A percentile compares a stretch with the other conserved stretches of the same genome.
phyloP scores from a whole-genome alignment of 2,797 vertebrate species.

The Muraenolepis orangiensis region DNA sequence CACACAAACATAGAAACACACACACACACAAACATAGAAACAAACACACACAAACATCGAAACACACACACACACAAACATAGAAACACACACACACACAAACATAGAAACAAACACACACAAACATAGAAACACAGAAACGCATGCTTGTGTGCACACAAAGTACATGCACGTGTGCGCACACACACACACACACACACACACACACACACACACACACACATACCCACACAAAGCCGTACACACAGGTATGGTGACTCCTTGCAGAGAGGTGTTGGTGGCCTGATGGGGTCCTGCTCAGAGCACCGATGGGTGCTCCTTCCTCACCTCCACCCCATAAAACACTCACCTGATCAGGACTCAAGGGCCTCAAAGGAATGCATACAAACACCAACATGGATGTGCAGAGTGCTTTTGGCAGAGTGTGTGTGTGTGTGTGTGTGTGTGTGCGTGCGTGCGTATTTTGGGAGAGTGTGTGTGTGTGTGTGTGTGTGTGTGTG shows the following conservation, averaged over 20 bases:
- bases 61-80: conserved; percentile 3
- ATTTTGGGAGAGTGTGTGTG: no score
- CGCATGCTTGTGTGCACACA: no score
- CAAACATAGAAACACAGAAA: neutral
- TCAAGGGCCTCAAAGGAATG: conserved; percentile 44
- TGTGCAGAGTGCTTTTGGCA: neutral
- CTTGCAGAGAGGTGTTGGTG: conserved; percentile 50
- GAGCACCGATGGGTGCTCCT: conserved; percentile 47
- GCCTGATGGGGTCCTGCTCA: conserved; percentile 45
- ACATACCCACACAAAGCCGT: neutral
- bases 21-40: neutral
- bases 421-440: neutral
- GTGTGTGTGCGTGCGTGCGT: neutral
- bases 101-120: no score
- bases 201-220: neutral
- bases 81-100: conserved; percentile 30
- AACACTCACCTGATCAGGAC: conserved; percentile 55
- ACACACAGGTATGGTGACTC: conserved; percentile 18
- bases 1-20: no score
- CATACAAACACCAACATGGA: conserved; percentile 22
- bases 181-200: conserved; percentile 10
- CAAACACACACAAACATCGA: conserved; percentile 27
- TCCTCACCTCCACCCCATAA: conserved; percentile 57
- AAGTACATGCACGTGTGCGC: conserved; percentile 7
- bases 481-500: no score